Conservation (phyloP, 2,113 vertebrate genomes). For the Lucifuga dentata region DNA sequence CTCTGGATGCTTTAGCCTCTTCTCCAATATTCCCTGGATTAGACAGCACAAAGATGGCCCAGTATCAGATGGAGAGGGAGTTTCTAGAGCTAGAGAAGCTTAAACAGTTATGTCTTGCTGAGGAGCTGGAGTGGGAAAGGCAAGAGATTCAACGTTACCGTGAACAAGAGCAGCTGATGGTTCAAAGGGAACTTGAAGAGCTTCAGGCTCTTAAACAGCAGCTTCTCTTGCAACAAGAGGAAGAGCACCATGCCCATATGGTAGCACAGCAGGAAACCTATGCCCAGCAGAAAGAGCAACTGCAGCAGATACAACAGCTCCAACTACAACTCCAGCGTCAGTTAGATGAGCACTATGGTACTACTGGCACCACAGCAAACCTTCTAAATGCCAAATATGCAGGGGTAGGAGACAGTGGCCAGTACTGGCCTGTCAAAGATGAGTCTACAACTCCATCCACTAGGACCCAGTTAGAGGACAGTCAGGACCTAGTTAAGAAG, state of each 20-base stretch:
- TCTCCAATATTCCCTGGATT: conserved; percentile 87
- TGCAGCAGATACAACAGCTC: conserved; percentile 96
- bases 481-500: conserved; percentile 86
- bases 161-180: conserved; percentile 96
- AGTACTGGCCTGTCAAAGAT: conserved; percentile 93
- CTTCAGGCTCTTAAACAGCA: conserved; percentile 97
- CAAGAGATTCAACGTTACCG: conserved; percentile 98
- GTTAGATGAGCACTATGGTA: conserved; percentile 89
- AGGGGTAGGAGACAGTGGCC: conserved; percentile 86
- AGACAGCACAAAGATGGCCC: conserved; percentile 93
- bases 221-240: conserved; percentile 94
- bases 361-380: conserved; percentile 82
- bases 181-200: conserved; percentile 96
- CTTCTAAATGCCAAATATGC: conserved; percentile 91
- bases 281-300: conserved; percentile 93
- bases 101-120: conserved; percentile 95
- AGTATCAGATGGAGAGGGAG: conserved; percentile 94
- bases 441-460: conserved; percentile 82
- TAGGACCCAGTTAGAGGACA: conserved; percentile 83
- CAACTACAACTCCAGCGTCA: conserved; percentile 96
- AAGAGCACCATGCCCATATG: conserved; percentile 95
- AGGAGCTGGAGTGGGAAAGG: conserved; percentile 97
- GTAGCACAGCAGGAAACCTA: conserved; percentile 96
- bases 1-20: conserved; percentile 81
- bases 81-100: conserved; percentile 96